phyloP scores from a whole-genome alignment of 2,888 invertebrate genomes.

The Drosophila mettleri region DNA sequence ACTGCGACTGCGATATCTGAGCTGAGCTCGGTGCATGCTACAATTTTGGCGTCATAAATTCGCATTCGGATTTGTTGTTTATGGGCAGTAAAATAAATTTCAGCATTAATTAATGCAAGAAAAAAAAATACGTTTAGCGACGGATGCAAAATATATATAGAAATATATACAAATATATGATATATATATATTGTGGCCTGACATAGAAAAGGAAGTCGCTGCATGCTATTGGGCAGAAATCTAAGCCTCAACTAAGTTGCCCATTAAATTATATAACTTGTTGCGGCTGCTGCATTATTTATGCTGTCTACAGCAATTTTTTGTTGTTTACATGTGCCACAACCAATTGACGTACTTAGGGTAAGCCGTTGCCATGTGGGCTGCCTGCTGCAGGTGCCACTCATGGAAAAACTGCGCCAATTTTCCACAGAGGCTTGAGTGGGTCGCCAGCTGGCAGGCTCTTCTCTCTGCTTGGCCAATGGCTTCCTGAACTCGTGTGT shows the following conservation, averaged over 20 bases:
- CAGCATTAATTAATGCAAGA: constrained; percentile 72
- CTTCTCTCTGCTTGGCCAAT: constrained; percentile 60
- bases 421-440: constrained; percentile 45
- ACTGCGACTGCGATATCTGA: neutral
- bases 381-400: constrained; percentile 67
- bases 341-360: constrained; percentile 78
- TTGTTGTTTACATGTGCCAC: constrained; percentile 31
- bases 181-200: constrained; percentile 2
- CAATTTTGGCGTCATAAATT: constrained; percentile 54
- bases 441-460: constrained; percentile 33
- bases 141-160: constrained; percentile 46
- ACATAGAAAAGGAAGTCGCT: constrained; percentile 56
- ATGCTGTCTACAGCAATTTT: constrained; percentile 69
- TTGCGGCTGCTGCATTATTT: constrained; percentile 66
- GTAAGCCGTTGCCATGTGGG: constrained; percentile 69
- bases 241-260: constrained; percentile 50
- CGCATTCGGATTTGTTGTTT: constrained; percentile 45
- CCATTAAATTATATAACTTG: constrained; percentile 71
- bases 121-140: constrained; percentile 36
- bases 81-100: constrained; percentile 57
- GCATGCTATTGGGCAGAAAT: constrained; percentile 70
- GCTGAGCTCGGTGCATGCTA: constrained; percentile 12
- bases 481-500: constrained; percentile 78
- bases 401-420: constrained; percentile 47
- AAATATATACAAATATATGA: constrained; percentile 8